phyloP scores from a whole-genome alignment of 2,797 vertebrate genomes.

The Chiroxiphia lanceolata region DNA sequence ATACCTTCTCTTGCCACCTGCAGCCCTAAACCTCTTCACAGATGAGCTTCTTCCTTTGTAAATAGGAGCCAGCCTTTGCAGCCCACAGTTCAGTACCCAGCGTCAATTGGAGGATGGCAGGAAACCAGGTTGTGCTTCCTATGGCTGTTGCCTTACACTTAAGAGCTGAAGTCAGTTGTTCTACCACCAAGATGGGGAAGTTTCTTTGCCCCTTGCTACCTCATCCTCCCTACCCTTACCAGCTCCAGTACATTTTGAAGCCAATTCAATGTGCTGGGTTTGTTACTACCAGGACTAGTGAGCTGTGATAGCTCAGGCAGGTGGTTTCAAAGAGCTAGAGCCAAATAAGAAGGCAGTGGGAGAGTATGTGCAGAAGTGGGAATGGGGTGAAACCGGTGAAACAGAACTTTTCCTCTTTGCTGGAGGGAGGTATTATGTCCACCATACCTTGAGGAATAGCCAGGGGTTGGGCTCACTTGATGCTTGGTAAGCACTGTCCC shows the following conservation, averaged over 20 bases:
- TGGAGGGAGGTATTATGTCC: background rate
- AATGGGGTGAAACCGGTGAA: background rate
- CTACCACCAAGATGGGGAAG: background rate
- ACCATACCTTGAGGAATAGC: background rate
- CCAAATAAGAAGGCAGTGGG: background rate
- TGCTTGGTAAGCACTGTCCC: too few species aligned
- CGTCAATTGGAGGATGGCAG: background rate
- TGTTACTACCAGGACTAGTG: background rate
- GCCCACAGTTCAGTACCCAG: background rate
- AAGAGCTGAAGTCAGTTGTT: background rate
- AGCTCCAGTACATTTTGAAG: background rate
- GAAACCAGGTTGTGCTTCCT: background rate
- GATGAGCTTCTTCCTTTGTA: background rate
- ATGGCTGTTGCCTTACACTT: background rate
- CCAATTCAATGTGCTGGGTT: background rate
- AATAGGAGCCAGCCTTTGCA: background rate
- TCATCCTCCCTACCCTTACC: background rate
- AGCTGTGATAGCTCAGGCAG: background rate
- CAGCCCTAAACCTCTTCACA: background rate
- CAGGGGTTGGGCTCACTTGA: rapidly evolving
- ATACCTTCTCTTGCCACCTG: background rate
- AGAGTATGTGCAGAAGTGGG: background rate
- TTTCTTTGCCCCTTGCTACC: background rate
- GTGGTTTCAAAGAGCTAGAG: background rate
- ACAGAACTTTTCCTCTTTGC: background rate